Conservation (phyloP, 2,113 vertebrate species). For the Ophiodon elongatus region DNA sequence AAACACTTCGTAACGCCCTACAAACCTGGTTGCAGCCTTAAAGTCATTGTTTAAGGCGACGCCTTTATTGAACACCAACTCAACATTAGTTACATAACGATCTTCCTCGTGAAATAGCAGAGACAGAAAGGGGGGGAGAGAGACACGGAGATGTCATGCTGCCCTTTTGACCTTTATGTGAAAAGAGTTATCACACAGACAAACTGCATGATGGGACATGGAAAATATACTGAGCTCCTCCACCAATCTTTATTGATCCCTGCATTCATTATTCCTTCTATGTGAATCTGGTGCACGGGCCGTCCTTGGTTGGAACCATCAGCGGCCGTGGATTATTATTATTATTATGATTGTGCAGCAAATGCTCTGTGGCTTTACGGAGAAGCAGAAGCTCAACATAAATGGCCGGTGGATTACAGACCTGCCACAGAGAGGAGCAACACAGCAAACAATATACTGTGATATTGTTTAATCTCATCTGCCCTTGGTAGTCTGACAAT, state of each 20-base stretch:
- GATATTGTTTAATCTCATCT: slow-evolving; percentile 40
- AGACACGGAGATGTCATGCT: neutral
- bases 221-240: neutral
- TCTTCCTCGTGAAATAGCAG: neutral
- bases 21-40: neutral
- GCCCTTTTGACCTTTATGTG: slow-evolving; percentile 10
- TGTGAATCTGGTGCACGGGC: neutral
- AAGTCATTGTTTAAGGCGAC: neutral
- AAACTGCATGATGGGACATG: neutral
- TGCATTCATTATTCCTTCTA: neutral
- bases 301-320: neutral
- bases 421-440: slow-evolving; percentile 15
- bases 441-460: slow-evolving; percentile 12
- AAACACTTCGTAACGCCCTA: neutral
- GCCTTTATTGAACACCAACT: neutral
- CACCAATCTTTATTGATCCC: neutral
- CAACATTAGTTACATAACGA: neutral
- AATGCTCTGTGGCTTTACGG: neutral
- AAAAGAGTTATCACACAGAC: neutral
- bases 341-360: neutral
- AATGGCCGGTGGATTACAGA: neutral
- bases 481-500: slow-evolving; percentile 33
- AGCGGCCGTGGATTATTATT: slow-evolving; percentile 13
- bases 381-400: neutral
- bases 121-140: neutral